These are phyloP conservation scores for Anguilla marmorata DNA, from an alignment of 2,797 vertebrate genomes.

Conservation along the genomic window DNA sequence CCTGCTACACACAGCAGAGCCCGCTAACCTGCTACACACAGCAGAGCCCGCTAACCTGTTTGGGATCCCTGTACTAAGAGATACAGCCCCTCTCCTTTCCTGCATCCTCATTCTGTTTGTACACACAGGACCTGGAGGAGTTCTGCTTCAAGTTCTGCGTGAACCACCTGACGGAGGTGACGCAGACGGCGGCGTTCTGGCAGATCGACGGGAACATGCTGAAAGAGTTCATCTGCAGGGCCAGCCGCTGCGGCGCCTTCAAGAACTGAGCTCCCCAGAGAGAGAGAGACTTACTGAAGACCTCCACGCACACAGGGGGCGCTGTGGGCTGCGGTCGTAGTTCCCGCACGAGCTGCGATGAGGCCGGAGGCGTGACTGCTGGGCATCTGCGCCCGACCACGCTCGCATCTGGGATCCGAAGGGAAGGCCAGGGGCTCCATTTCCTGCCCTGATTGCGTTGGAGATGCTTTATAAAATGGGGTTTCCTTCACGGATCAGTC, in stretches of 20 bases:
- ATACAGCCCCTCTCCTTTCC: not conserved
- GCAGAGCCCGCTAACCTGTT: not conserved
- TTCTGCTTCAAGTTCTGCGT: slow-evolving; percentile 99
- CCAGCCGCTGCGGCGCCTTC: slow-evolving; percentile 97
- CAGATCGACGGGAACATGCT: slow-evolving; percentile 93
- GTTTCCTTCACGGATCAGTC: not conserved
- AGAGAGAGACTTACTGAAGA: not conserved
- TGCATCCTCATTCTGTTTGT: slow-evolving; percentile 28
- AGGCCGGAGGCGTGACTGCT: not conserved
- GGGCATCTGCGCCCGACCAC: not conserved
- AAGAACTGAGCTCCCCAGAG: slow-evolving; percentile 80
- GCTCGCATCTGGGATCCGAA: not conserved
- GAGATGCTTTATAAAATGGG: not conserved
- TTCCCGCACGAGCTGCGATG: not conserved
- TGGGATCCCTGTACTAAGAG: not conserved
- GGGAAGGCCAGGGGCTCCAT: not conserved
- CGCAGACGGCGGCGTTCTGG: slow-evolving; percentile 94
- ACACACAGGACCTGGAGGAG: slow-evolving; percentile 90
- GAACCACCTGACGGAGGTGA: slow-evolving; percentile 96
- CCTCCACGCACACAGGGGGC: not conserved
- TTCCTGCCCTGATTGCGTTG: too few species aligned
- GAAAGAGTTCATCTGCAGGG: slow-evolving; percentile 95
- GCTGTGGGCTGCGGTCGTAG: not conserved
- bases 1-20: too few species aligned
- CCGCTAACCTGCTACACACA: too few species aligned